Conservation (phyloP, 2,113 vertebrate genomes). For the Propithecus coquereli region DNA sequence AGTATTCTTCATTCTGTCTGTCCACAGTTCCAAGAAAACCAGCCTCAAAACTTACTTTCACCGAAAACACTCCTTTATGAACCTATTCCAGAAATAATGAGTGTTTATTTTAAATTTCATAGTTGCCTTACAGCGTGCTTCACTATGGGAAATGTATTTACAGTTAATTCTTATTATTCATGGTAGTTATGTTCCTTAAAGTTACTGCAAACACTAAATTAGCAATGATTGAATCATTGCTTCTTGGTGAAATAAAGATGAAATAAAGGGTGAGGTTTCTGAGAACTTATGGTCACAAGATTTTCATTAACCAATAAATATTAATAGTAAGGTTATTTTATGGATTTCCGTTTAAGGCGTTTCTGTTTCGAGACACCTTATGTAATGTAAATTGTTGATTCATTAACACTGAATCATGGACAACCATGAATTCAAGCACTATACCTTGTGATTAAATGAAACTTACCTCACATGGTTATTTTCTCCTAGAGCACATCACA, state of each 20-base stretch:
- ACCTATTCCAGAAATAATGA: neutral
- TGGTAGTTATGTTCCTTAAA: neutral
- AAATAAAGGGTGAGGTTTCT: neutral
- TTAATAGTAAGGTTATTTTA: neutral
- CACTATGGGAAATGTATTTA: neutral
- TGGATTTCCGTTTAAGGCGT: no score
- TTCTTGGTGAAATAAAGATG: neutral
- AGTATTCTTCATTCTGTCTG: neutral
- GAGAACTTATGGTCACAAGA: neutral
- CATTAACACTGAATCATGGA: neutral
- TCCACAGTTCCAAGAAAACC: neutral
- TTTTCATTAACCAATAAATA: neutral
- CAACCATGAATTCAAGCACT: neutral
- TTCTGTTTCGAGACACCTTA: neutral
- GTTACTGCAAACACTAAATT: neutral
- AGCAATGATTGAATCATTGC: neutral
- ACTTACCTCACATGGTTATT: neutral
- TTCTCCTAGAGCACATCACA: neutral
- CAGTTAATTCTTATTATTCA: neutral
- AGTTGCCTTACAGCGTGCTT: neutral
- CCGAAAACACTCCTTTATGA: neutral
- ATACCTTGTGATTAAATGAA: neutral
- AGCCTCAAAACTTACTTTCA: neutral
- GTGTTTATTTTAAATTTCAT: neutral
- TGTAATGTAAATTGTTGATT: neutral